A percentile compares a stretch with the other conserved stretches of the same genome.
Evolutionary conservation across 2,888 invertebrate genomes (phyloP).

Genomic region (Corythucha ciliata): DNA sequence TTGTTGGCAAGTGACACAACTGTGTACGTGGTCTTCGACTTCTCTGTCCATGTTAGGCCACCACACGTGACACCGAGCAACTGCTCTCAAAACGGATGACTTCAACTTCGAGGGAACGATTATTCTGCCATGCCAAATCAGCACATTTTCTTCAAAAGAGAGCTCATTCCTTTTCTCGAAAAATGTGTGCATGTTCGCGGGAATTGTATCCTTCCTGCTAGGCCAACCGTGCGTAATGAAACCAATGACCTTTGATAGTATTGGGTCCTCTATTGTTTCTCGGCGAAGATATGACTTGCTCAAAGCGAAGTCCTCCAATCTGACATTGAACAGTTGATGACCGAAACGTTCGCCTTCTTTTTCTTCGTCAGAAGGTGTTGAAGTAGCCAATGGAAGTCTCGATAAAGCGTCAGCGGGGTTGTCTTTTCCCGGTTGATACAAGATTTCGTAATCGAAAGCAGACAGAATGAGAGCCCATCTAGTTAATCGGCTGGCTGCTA

Average conservation of each 20-base stretch:
- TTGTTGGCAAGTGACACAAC: constrained; percentile 21
- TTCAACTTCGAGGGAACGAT: constrained; percentile 16
- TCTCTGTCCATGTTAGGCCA: constrained; percentile 12
- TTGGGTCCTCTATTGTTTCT: neutral
- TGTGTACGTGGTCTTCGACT: constrained; percentile 3
- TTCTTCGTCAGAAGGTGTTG: neutral
- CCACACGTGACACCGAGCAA: constrained; percentile 2
- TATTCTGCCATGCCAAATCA: constrained; percentile 16
- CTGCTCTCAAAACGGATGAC: neutral
- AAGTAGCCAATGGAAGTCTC: constrained; percentile 7
- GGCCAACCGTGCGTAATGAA: neutral
- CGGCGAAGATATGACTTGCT: neutral
- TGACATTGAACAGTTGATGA: neutral
- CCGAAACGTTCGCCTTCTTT: neutral
- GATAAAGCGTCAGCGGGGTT: constrained; percentile 17
- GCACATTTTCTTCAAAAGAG: constrained; percentile 1
- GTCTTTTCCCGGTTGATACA: neutral
- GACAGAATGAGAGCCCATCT: constrained; percentile 1
- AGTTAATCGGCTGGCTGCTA: neutral
- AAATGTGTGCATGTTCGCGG: constrained; percentile 1
- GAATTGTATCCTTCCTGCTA: neutral
- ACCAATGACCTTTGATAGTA: neutral
- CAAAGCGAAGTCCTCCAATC: neutral
- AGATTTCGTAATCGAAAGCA: neutral
- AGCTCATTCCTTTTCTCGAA: constrained; percentile 1